Conservation (phyloP, 1,140 invertebrate species). For the Lepidostoma basale region DNA sequence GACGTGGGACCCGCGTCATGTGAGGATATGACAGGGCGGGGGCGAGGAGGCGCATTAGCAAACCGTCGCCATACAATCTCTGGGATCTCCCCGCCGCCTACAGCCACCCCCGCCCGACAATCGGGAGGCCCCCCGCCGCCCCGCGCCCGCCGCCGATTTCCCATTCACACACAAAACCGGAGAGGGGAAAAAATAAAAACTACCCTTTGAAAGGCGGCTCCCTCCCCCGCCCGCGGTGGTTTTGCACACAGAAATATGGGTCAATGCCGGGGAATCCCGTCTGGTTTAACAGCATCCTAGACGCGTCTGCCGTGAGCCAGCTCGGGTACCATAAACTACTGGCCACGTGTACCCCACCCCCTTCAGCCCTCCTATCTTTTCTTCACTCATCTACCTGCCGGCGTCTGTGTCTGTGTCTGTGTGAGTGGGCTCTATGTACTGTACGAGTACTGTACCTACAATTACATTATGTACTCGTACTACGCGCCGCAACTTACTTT, state of each 20-base stretch:
- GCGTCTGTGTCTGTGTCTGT: no score
- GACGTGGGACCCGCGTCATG: not conserved
- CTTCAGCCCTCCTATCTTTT: slow-evolving; percentile 21
- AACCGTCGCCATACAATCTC: slow-evolving; percentile 11
- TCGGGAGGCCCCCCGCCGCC: slow-evolving; percentile 1
- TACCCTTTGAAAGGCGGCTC: slow-evolving; percentile 60
- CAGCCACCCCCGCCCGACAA: slow-evolving; percentile 1
- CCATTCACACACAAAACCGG: slow-evolving; percentile 45
- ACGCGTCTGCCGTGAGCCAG: slow-evolving; percentile 35
- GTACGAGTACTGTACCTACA: no score
- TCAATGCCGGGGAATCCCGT: slow-evolving; percentile 67
- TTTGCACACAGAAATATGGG: slow-evolving; percentile 58
- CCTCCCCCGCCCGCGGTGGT: slow-evolving; percentile 49
- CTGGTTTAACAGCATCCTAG: slow-evolving; percentile 47
- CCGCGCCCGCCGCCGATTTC: slow-evolving; percentile 33
- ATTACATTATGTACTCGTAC: no score
- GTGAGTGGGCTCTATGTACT: no score
- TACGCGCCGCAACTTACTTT: no score
- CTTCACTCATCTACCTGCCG: not conserved
- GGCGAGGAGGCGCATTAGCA: no score
- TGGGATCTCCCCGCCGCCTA: not conserved
- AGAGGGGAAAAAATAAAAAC: slow-evolving; percentile 48
- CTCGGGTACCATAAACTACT: slow-evolving; percentile 32
- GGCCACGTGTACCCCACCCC: slow-evolving; percentile 19
- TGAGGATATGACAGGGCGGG: not conserved